These are phyloP conservation scores for Paramuricea clavata DNA, from an alignment of 92 coral and sea anemone genomes.

Conservation along the genomic window DNA sequence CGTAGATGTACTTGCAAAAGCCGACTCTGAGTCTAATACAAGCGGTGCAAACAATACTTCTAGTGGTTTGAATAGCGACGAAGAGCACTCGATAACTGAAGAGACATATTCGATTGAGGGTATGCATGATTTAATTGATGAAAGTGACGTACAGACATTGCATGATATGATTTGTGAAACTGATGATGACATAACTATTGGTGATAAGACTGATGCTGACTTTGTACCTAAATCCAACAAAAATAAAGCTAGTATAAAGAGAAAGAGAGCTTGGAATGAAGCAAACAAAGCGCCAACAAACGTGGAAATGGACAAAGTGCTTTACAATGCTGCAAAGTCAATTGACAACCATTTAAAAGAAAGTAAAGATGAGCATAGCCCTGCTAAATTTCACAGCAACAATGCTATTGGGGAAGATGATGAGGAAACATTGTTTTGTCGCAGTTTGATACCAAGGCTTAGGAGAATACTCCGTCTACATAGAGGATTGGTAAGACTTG, in stretches of 20 bases:
- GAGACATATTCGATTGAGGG: too few relatives aligned
- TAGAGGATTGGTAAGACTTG: conserved; percentile 30
- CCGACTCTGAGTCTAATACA: not conserved
- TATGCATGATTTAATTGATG: too few relatives aligned
- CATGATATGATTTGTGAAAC: too few relatives aligned
- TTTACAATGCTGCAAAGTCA: not conserved
- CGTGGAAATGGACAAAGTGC: not conserved
- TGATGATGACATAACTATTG: not conserved
- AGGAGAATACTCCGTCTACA: conserved; percentile 5
- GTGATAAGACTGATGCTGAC: not conserved
- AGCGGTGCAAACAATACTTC: not conserved
- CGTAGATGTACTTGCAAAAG: too few relatives aligned
- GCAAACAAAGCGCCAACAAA: not conserved
- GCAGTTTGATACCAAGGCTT: conserved; percentile 47
- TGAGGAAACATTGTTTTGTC: conserved; percentile 27
- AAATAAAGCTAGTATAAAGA: not conserved
- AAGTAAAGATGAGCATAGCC: not conserved
- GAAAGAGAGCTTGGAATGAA: conserved; percentile 6
- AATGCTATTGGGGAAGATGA: conserved; percentile 11
- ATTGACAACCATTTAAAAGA: conserved; percentile 1
- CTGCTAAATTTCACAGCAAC: not conserved
- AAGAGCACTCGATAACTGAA: too few relatives aligned
- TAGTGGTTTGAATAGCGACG: too few relatives aligned
- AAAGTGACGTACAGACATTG: too few relatives aligned
- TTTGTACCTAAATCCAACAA: not conserved